Conservation (phyloP, 2,113 vertebrate genomes). For the Lipotes vexillifer region DNA sequence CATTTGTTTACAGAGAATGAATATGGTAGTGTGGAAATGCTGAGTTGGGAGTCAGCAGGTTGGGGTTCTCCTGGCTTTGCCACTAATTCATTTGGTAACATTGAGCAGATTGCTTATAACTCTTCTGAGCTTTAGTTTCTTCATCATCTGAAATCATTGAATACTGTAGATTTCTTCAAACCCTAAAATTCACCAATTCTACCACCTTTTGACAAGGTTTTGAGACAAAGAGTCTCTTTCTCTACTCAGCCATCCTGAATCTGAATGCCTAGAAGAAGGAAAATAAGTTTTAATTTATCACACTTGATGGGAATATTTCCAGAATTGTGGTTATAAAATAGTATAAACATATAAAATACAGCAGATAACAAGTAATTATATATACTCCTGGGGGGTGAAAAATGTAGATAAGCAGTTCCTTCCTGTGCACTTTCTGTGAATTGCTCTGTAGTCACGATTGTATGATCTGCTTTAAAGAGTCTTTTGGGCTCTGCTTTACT, state of each 20-base stretch:
- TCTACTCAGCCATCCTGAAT: neutral
- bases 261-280: neutral
- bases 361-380: neutral
- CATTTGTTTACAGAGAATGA: neutral
- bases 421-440: neutral
- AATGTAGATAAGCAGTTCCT: neutral
- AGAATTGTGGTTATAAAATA: constrained; percentile 3
- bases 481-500: neutral
- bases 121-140: neutral
- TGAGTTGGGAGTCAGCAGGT: neutral
- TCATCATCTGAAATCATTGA: neutral
- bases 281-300: neutral
- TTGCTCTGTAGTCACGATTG: neutral
- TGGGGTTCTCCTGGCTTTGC: neutral
- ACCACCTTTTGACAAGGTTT: neutral
- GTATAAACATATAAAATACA: neutral
- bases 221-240: neutral
- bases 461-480: neutral
- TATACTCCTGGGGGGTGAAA: neutral
- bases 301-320: neutral
- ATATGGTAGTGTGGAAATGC: neutral
- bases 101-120: neutral
- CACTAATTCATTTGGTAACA: neutral
- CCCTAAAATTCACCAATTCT: neutral
- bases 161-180: neutral